Evolutionary conservation across 2,797 vertebrate genomes (phyloP), one percentile per base, ranked within the genome.

Genomic region (Catostomus latipinnis): DNA sequence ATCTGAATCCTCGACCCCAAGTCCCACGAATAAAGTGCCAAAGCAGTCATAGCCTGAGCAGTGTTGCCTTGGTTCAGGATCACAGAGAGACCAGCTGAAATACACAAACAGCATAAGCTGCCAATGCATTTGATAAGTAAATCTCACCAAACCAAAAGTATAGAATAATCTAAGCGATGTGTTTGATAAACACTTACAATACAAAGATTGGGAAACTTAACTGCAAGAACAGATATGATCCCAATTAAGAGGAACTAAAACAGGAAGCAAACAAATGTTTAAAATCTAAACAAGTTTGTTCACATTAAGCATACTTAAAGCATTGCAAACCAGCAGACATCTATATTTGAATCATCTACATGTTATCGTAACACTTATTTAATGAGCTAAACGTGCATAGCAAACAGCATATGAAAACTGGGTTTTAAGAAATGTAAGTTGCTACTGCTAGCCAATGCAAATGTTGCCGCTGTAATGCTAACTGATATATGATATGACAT

Each of bases 71-170:
- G 34, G 75, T 90, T 92, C 80, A 91, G 73, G 11, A 88, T 66
- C 58, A 86, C 87, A 49, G 78, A 88, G 56, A 89, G 67, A 79
- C 14, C 66, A 91, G 72, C 93, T 93, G 10, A 49, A 87, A 79
- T 0, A 81, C 70, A 58, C 10, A 77, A 45, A 57, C 16, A 63
- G 8, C 43, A 71, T 53, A 57, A 46, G 66, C 18, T 0, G 8
- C 10, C 22, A 50, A 43, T 43, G 22, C 50, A 53, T 13, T 0
- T 8, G 4, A 69, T 22, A 1, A 22, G 13, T 1, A 65, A 65
- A 48, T 0, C 43, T 65, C 34, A 13, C 12, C 61, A 46, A 65
- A 65, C 7, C 13, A 46, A 34, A 53, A 34, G 14, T 46, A 1
- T 46, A 3, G n/a, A 52, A 9, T 13, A 18, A 7, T 70, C 67